Conservation (phyloP, 1,140 invertebrate species). For the Polypedilum vanderplanki region DNA sequence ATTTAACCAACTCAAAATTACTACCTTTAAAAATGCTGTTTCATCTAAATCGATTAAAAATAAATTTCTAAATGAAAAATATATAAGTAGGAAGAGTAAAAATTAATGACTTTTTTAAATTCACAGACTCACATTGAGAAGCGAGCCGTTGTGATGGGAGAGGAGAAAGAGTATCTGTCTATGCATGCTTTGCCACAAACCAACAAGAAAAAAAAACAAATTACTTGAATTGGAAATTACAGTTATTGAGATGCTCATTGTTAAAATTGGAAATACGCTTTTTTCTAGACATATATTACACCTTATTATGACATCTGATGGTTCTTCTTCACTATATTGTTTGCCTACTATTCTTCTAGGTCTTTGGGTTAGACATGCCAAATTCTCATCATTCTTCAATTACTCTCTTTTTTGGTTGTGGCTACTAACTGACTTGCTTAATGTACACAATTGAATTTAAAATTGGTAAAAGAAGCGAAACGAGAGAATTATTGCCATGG, state of each 20-base stretch:
- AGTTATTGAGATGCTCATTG: neutral
- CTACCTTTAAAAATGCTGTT: neutral
- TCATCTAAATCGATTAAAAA: conserved; percentile 5
- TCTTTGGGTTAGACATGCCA: neutral
- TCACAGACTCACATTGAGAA: too few relatives aligned
- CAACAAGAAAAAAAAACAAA: neutral
- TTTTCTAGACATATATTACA: neutral
- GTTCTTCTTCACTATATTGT: neutral
- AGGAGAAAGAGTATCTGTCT: too few relatives aligned
- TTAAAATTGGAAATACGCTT: neutral
- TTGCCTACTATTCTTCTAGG: neutral
- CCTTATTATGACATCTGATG: conserved; percentile 8
- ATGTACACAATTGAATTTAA: too few relatives aligned
- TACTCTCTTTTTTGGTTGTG: too few relatives aligned
- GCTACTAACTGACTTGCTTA: too few relatives aligned
- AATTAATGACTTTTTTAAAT: too few relatives aligned
- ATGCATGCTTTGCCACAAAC: too few relatives aligned
- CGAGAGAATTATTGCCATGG: too few relatives aligned
- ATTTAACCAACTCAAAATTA: too few relatives aligned
- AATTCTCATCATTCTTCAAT: neutral
- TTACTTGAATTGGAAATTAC: neutral
- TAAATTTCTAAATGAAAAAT: neutral
- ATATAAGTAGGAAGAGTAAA: too few relatives aligned
- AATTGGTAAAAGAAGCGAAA: too few relatives aligned
- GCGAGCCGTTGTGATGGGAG: too few relatives aligned